Conservation (phyloP, 2,113 vertebrate species). For the Penelope pileata region DNA sequence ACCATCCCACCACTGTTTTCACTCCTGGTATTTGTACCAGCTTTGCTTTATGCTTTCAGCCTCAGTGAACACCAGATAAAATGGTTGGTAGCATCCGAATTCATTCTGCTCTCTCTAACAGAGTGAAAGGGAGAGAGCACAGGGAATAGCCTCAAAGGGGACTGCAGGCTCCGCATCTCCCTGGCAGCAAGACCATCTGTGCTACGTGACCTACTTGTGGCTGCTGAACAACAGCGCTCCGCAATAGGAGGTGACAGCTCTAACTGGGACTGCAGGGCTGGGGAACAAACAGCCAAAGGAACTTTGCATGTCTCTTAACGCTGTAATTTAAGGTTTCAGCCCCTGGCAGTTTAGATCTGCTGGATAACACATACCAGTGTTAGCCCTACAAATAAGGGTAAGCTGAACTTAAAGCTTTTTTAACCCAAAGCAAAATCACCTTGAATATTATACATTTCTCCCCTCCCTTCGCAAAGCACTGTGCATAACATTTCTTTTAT, state of each 20-base stretch:
- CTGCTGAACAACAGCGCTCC: not conserved
- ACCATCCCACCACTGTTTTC: not conserved
- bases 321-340: not conserved
- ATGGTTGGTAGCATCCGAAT: not conserved
- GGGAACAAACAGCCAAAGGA: not conserved
- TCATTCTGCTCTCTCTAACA: not conserved
- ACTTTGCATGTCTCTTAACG: not conserved
- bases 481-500: not conserved
- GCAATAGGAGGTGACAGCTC: not conserved
- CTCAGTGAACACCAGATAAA: not conserved
- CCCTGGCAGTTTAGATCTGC: not conserved
- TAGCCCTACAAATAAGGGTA: not conserved
- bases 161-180: not conserved
- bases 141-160: not conserved
- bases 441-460: not conserved
- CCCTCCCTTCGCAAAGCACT: not conserved
- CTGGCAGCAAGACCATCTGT: not conserved
- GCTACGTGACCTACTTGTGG: not conserved
- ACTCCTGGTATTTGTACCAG: not conserved
- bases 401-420: not conserved
- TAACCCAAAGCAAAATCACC: not conserved
- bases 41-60: not conserved
- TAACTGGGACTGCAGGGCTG: not conserved
- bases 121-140: not conserved
- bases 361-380: rapidly evolving